Percentiles rank a stretch among this genome's conserved stretches.
These are phyloP conservation scores for Lypha dubia DNA, from an alignment of 2,888 invertebrate genomes.

Conservation along the genomic window DNA sequence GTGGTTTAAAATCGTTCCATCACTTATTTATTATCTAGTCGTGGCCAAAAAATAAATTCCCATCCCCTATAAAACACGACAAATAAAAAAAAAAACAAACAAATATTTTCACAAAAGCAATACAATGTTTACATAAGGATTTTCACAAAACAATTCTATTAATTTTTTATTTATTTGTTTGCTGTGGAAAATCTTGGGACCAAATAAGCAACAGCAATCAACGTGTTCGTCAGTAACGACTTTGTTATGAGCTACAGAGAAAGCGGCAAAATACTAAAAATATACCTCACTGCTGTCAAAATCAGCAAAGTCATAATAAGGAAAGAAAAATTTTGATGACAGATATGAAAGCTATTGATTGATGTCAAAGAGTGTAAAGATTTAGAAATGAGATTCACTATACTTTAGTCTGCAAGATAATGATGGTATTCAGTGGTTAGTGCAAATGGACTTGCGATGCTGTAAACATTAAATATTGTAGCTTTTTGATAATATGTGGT, in stretches of 20 bases:
- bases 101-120: slow-evolving; percentile 19
- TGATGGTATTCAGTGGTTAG: no score
- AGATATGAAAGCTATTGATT: no score
- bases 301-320: no score
- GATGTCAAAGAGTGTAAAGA: no score
- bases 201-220: not conserved
- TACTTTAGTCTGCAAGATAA: no score
- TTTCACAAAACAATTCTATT: slow-evolving; percentile 9
- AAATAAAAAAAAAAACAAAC: slow-evolving; percentile 34
- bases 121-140: slow-evolving; percentile 51
- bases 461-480: no score
- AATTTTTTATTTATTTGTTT: slow-evolving; percentile 28
- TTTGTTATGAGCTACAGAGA: not conserved
- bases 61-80: slow-evolving; percentile 8
- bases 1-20: not conserved
- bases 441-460: no score
- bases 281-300: no score
- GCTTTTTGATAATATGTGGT: no score
- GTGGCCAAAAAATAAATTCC: not conserved
- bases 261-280: no score
- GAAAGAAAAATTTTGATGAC: no score
- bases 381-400: no score
- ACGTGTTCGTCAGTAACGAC: not conserved
- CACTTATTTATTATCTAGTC: not conserved
- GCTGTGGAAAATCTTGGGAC: not conserved